These are phyloP conservation scores for Eupithecia tripunctaria DNA, from an alignment of 2,888 invertebrate species.

Conservation along the genomic window DNA sequence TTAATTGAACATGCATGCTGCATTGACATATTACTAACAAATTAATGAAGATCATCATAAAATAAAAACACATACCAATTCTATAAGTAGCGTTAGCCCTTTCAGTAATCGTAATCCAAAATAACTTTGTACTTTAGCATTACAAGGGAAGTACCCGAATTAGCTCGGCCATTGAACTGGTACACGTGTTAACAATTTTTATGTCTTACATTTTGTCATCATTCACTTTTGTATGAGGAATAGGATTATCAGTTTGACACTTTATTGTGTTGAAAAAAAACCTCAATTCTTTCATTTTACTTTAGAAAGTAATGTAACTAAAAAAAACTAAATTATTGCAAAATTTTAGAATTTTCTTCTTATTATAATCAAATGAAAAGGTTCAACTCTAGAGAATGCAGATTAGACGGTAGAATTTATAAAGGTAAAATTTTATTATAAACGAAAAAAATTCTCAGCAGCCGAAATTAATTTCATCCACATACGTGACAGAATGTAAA, in stretches of 20 bases:
- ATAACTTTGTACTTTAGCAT: conserved; percentile 60
- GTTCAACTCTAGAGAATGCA: no score
- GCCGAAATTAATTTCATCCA: conserved; percentile 33
- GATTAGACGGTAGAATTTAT: no score
- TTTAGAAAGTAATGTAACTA: no score
- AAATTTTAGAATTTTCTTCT: no score
- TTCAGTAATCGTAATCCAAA: conserved; percentile 54
- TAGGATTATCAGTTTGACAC: background rate
- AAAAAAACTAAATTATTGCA: no score
- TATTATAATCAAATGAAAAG: no score
- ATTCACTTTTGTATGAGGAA: background rate
- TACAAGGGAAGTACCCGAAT: conserved; percentile 70
- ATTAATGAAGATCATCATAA: conserved; percentile 11
- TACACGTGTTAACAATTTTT: conserved; percentile 45
- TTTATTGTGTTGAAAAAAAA: background rate
- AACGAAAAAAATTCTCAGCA: conserved; percentile 21
- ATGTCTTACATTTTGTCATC: conserved; percentile 27
- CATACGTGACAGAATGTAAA: conserved; percentile 45
- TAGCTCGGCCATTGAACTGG: conserved; percentile 71
- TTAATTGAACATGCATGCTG: background rate
- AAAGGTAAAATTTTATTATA: background rate
- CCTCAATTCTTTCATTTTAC: no score
- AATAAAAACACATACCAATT: background rate
- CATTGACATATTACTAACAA: background rate
- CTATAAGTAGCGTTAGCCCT: conserved; percentile 6